These are phyloP conservation scores for Drosophila borborema DNA, from an alignment of 2,888 invertebrate species.

Conservation along the genomic window DNA sequence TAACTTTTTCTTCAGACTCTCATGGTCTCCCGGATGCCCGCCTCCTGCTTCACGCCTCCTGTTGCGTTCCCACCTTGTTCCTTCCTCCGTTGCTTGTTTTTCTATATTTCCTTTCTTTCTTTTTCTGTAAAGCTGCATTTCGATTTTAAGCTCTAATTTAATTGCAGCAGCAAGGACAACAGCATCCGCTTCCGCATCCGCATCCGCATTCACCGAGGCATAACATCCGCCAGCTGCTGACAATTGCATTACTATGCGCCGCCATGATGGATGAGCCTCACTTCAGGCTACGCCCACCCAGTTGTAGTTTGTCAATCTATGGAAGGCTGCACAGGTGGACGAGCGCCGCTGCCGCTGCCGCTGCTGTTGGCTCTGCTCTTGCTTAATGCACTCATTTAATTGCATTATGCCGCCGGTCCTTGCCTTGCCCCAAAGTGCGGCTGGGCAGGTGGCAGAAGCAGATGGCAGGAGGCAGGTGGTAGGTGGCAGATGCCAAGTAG, in stretches of 20 bases:
- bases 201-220: constrained; percentile 58
- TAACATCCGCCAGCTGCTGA: constrained; percentile 69
- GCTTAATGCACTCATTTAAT: constrained; percentile 79
- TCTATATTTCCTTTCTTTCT: constrained; percentile 8
- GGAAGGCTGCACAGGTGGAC: constrained; percentile 35
- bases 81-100: neutral
- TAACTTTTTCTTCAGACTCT: constrained; percentile 36
- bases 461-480: constrained; percentile 22
- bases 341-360: neutral
- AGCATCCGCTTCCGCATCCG: constrained; percentile 72
- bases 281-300: constrained; percentile 7
- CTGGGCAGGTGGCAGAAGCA: constrained; percentile 38
- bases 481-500: neutral
- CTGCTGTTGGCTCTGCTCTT: constrained; percentile 18
- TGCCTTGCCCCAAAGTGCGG: constrained; percentile 51
- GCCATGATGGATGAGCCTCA: constrained; percentile 57
- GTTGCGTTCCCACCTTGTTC: neutral
- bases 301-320: constrained; percentile 56
- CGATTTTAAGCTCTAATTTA: constrained; percentile 72
- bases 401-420: constrained; percentile 79
- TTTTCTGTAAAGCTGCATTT: constrained; percentile 36
- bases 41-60: neutral
- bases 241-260: constrained; percentile 77
- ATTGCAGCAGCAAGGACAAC: constrained; percentile 61
- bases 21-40: too few species aligned